Conservation (phyloP, 2,888 invertebrate genomes). For the Brenthis hecate region DNA sequence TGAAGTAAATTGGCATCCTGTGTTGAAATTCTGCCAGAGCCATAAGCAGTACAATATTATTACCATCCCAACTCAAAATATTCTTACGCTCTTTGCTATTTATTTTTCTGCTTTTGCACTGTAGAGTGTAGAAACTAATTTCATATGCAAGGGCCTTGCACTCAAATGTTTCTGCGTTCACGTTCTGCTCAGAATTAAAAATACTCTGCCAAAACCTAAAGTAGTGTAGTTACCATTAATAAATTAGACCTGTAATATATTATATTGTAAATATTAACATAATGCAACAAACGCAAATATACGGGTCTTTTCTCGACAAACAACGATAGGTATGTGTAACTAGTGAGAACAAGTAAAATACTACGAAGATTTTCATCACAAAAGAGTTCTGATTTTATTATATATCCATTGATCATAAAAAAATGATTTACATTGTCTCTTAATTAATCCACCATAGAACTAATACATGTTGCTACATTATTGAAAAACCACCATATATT, state of each 20-base stretch:
- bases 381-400: too few relatives aligned
- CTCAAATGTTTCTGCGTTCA: conserved; percentile 12
- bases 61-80: conserved; percentile 56
- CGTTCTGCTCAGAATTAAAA: conserved; percentile 8
- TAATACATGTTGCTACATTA: too few relatives aligned
- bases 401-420: too few relatives aligned
- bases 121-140: conserved; percentile 43
- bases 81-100: conserved; percentile 38
- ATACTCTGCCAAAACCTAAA: conserved; percentile 6
- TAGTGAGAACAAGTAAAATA: too few relatives aligned
- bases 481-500: too few relatives aligned
- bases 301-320: background rate
- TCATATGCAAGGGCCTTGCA: conserved; percentile 39
- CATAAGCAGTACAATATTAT: conserved; percentile 43
- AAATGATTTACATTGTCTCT: too few relatives aligned
- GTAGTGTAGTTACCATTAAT: conserved; percentile 3
- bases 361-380: too few relatives aligned
- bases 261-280: too few relatives aligned
- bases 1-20: conserved; percentile 38
- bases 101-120: conserved; percentile 44
- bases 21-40: conserved; percentile 53
- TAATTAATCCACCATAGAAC: too few relatives aligned
- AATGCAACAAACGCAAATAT: background rate
- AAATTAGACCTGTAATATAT: background rate
- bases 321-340: too few relatives aligned